Base-by-base conservation (phyloP, 2,888 invertebrate genomes). In the Hofmannophila pseudospretella region DNA sequence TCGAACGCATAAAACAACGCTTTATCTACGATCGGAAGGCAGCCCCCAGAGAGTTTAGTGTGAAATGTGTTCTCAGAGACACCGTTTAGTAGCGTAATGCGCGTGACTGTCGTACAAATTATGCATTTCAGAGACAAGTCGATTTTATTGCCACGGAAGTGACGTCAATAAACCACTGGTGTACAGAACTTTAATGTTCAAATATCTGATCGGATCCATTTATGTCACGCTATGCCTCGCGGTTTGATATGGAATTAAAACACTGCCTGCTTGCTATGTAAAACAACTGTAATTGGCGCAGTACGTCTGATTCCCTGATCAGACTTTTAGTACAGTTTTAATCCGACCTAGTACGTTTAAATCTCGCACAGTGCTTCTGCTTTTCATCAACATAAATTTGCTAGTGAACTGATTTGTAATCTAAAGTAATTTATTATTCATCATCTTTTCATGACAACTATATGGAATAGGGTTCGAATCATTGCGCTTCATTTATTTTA, bases 71-170 rank as follows among this genome's bases (percentile, higher is more conserved):
- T 82, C 76, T 70, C 65, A 71, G 69, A 78, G 81, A 82, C 84
- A 85, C 84, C 82, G 76, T 86, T 85, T 86, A 85, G 84, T 79
- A 80, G 73, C 78, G 68, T 78, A 73, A 74, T 72, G 75, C 82
- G 82, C 84, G 85, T 85, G 85, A 82, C 85, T 79, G 67, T 66
- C 67, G 67, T 85, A 85, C 85, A 78, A 84, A 86, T 85, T 81
- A 84, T 85, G 80, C 85, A 77, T 84, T 84, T 84, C 64, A 69
- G 75, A 71, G 80, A 80, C 82, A 77, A 73, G 77, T 72, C 75
- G 77, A 79, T 78, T 85, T 86, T 85, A 86, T 82, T 78, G 71
- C 78, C 56, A 54, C 74, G 84, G 85, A 84, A 84, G 82, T 81
- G 81, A 81, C 73, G 80, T 84, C 84, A 79, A 82, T 84, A 85